Evolutionary conservation across 1,140 invertebrate species (phyloP).

Genomic region (Lasaia peninsularis): DNA sequence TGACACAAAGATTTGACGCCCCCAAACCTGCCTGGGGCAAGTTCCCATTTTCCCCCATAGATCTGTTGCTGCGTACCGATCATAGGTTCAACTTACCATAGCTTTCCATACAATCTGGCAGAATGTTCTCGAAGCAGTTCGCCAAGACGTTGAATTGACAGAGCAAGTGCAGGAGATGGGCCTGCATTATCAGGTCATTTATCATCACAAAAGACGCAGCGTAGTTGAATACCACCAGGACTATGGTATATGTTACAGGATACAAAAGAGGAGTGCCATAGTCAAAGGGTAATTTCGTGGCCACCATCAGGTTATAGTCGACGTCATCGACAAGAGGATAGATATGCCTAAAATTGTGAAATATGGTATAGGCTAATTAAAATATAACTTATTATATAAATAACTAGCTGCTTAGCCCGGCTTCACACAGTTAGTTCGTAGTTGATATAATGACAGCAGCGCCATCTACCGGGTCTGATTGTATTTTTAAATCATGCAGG

Average conservation of each 20-base stretch:
- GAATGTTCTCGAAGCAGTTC: slow-evolving; percentile 54
- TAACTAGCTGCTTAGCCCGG: too few species aligned
- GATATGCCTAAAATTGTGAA: slow-evolving; percentile 37
- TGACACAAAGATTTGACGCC: too few species aligned
- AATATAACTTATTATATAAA: too few species aligned
- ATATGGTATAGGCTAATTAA: not conserved
- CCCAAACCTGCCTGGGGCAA: too few species aligned
- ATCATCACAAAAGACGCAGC: slow-evolving; percentile 49
- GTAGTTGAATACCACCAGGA: slow-evolving; percentile 42
- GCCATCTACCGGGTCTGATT: too few species aligned
- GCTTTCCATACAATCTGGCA: slow-evolving; percentile 38
- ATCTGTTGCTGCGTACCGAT: too few species aligned
- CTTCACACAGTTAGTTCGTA: too few species aligned
- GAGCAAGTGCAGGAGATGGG: slow-evolving; percentile 50
- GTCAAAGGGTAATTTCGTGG: slow-evolving; percentile 37
- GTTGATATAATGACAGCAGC: too few species aligned
- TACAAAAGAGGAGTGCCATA: slow-evolving; percentile 36
- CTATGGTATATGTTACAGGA: slow-evolving; percentile 33
- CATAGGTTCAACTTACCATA: slow-evolving; percentile 17
- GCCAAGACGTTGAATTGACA: slow-evolving; percentile 53
- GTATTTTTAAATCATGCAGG: too few species aligned
- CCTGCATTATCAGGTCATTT: slow-evolving; percentile 53
- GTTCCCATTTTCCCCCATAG: too few species aligned
- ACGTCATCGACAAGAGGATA: slow-evolving; percentile 56
- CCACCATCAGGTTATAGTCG: slow-evolving; percentile 54